These are phyloP conservation scores for Campopleginae sp. DNA, from an alignment of 2,888 invertebrate species.

Conservation along the genomic window DNA sequence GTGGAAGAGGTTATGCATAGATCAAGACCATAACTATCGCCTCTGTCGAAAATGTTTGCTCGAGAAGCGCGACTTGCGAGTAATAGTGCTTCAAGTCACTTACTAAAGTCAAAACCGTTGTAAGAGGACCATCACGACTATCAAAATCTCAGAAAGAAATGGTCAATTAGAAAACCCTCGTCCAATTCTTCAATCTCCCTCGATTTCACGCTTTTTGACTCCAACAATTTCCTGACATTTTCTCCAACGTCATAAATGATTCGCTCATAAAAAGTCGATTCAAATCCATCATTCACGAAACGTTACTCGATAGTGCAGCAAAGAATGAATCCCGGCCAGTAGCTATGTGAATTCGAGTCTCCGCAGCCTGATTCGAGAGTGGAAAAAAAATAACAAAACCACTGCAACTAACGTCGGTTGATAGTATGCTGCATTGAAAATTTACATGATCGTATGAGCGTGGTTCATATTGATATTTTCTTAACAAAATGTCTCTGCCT, in stretches of 20 bases:
- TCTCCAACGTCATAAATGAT: not conserved
- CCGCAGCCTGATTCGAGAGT: no score
- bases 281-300: no score
- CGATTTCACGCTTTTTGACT: not conserved
- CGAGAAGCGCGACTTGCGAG: slow-evolving; percentile 82
- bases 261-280: no score
- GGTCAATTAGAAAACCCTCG: not conserved
- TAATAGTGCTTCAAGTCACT: slow-evolving; percentile 77
- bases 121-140: slow-evolving; percentile 33
- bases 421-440: no score
- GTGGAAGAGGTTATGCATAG: slow-evolving; percentile 71
- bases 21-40: slow-evolving; percentile 81
- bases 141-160: slow-evolving; percentile 23
- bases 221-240: not conserved
- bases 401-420: no score
- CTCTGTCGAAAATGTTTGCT: slow-evolving; percentile 80
- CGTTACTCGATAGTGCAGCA: no score
- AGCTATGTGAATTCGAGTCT: no score
- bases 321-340: no score
- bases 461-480: no score
- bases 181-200: not conserved
- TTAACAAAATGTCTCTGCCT: no score
- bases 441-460: no score
- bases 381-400: no score
- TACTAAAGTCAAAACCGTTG: slow-evolving; percentile 34